Evolutionary conservation across 2,113 vertebrate genomes (phyloP).

Genomic region (Menura novaehollandiae): DNA sequence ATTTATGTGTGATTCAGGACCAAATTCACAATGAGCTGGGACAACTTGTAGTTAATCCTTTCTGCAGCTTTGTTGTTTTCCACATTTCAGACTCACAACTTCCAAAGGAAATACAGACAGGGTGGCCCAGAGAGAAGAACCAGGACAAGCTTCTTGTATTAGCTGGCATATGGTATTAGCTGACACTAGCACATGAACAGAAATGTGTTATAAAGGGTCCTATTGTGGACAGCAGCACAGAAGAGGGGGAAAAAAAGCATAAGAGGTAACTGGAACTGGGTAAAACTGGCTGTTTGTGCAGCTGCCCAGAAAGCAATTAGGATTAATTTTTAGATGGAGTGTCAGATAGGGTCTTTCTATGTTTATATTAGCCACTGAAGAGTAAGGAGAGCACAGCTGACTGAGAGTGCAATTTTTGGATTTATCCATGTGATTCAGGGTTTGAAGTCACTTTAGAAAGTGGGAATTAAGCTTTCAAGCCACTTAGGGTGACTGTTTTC

Average conservation of each 20-base stretch:
- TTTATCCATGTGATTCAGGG: background rate
- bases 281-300: slow-evolving; percentile 27
- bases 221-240: background rate
- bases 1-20: background rate
- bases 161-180: background rate
- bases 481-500: background rate
- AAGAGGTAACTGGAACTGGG: background rate
- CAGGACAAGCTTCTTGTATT: background rate
- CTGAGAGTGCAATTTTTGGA: background rate
- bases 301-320: slow-evolving; percentile 29
- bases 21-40: background rate
- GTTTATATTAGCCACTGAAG: slow-evolving; percentile 15
- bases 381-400: background rate
- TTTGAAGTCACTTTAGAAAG: background rate
- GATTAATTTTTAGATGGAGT: slow-evolving; percentile 42
- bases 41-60: background rate
- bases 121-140: background rate
- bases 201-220: background rate
- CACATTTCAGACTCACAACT: background rate
- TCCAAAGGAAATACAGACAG: background rate
- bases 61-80: background rate
- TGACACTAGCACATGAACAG: background rate
- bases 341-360: background rate
- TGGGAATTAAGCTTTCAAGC: background rate
- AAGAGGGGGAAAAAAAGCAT: background rate